Base-by-base conservation (phyloP, 2,888 invertebrate species). In the Microctonus aethiopoides region DNA sequence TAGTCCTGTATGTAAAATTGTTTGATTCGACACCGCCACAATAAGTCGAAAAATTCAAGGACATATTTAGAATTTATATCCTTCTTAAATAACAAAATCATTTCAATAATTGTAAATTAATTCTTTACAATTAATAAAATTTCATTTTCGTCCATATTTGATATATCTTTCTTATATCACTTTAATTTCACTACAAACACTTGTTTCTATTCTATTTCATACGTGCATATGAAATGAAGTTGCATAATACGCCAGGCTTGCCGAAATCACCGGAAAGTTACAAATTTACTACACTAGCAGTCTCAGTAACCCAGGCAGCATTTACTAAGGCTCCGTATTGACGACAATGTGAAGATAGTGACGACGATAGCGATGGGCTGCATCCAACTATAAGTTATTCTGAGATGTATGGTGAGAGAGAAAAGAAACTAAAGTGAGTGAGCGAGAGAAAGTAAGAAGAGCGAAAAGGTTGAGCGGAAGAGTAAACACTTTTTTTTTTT, bases 321-420 rank as follows among this genome's bases (percentile, higher is more conserved):
- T 24, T 29, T 16, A n/a, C 57, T 34, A 16, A 32, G 52, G 7
- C 13, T 16, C 32, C 75, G 70, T 73, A 72, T 73, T 74, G 72
- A 76, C 76, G 76, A 77, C 75, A 75, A 67, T 69, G 73, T 69
- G 73, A 73, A 71, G 71, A 72, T 76, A 74, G 75, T 72, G 75
- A 68, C 64, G 67, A 69, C 65, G 74, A 67, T 71, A 76, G 72
- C 68, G 72, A 68, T 70, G 73, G 79, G 80, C 79, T 82, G 80
- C 82, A 84, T 79, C 82, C 84, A 86, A 84, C 86, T 85, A 84
- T 78, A 80, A 83, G 84, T 86, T 86, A 86, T 86, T 86, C 86
- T 86, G 80, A 84, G 86, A 76, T 68, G 68, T 70, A 75, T 51
- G 41, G 52, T 51, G 63, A 41, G 22, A 26, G 51, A 24, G 57